Base-by-base conservation (phyloP, 2,797 vertebrate species). In the Cossypha caffra region DNA sequence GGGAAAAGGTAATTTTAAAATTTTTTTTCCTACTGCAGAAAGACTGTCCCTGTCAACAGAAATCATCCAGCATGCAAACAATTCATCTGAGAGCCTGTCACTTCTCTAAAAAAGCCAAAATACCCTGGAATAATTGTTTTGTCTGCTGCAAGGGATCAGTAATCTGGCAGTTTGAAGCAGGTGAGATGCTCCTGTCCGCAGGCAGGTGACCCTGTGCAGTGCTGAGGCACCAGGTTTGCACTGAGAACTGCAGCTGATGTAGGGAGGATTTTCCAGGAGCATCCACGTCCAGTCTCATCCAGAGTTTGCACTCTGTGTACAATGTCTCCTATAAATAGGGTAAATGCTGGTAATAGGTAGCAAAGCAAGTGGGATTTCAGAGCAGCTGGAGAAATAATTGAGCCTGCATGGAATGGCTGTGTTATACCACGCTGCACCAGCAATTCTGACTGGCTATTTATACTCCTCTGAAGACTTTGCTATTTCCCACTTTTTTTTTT, bases 351-450 rank as follows among this genome's bases (percentile, higher is more conserved):
- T 16, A 63, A 85, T 16, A 79, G 80, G 55, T 67, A 58, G 24
- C 71, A 91, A 89, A 87, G 47, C 0, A 1, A 91, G 40, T 16
- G 18, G 55, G 75, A 57, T 93, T 84, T 88, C 61, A 80, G 61
- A 57, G 16, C n/a, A 45, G 48, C 59, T 45, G 77, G 81, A 88
- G 85, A 80, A 93, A 77, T 79, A 88, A 91, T 33, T 64, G 75
- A 83, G 68, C 50, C 55, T 61, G 52, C 42, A 7, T 63, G 52
- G 85, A 79, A 91, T 42, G 72, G 52, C 59, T 87, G n/a, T 31
- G 20, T 85, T 76, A 35, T 5, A 63, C 71, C 51, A 68, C 35
- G 20, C 59, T 42, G 71, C 55, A 33, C 25, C 14, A 7, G 37
- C 51, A 28, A 58, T 88, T 80, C 57, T 19, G 7, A 11, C 59